These are phyloP conservation scores for Tachycineta bicolor DNA, from an alignment of 2,113 vertebrate genomes.

Conservation along the genomic window DNA sequence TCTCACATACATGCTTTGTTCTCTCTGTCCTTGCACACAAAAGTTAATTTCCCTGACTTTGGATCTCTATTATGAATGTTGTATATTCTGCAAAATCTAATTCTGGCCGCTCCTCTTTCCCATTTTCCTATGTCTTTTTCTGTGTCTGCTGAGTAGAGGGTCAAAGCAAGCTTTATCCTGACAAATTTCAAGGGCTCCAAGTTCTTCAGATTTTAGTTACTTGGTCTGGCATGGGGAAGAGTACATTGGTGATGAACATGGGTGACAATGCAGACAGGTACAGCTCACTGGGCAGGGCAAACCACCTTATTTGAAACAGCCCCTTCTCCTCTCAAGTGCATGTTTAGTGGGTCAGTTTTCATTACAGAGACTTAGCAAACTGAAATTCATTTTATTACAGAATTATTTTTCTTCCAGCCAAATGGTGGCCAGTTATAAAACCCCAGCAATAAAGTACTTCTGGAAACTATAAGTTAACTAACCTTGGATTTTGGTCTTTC, in stretches of 20 bases:
- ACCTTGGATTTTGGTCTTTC: not conserved
- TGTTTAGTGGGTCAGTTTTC: not conserved
- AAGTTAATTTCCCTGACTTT: not conserved
- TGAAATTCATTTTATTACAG: not conserved
- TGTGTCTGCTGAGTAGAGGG: not conserved
- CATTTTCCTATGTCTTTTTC: not conserved
- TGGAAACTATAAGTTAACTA: not conserved
- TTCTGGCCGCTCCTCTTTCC: not conserved
- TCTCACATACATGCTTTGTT: not conserved
- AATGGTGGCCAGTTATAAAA: accelerated
- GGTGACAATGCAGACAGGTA: not conserved
- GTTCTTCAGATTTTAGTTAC: not conserved
- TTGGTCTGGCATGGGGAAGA: not conserved
- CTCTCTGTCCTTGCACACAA: not conserved
- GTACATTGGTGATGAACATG: accelerated
- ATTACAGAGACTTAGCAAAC: not conserved
- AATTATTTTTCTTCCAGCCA: not conserved
- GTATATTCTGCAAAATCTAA: not conserved
- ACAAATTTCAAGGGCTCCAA: not conserved
- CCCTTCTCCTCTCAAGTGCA: not conserved
- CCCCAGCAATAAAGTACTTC: not conserved
- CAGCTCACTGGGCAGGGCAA: not conserved
- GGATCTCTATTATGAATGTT: not conserved
- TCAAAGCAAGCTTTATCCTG: not conserved
- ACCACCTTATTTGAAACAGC: not conserved